Conservation (phyloP, 2,113 vertebrate genomes). For the Prinia subflava region DNA sequence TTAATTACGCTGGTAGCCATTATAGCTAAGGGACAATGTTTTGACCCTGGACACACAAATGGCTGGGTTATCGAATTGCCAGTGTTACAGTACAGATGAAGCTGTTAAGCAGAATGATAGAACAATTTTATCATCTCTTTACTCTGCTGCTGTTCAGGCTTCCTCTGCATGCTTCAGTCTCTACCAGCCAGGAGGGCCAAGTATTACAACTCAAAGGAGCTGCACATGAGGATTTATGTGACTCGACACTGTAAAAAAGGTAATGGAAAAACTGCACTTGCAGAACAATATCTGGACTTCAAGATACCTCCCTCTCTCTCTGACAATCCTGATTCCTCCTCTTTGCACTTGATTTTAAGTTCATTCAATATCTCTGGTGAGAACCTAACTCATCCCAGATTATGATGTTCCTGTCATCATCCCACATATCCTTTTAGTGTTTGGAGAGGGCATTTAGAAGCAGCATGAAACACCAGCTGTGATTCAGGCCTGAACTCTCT, state of each 20-base stretch:
- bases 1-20: neutral
- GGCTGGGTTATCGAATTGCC: neutral
- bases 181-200: neutral
- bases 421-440: neutral
- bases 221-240: neutral
- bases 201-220: neutral
- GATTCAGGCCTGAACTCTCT: neutral
- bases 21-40: neutral
- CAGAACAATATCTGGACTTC: neutral
- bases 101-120: neutral
- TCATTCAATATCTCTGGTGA: neutral
- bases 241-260: neutral
- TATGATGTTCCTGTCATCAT: accelerated
- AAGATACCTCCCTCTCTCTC: neutral
- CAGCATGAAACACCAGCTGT: neutral
- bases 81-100: neutral
- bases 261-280: neutral
- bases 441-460: neutral
- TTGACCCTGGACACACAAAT: neutral
- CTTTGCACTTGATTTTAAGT: neutral
- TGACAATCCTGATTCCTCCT: neutral
- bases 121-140: neutral
- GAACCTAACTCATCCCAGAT: neutral
- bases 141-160: neutral
- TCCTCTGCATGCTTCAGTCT: neutral